phyloP scores from a whole-genome alignment of 2,113 vertebrate genomes.

The Silurus asotus region DNA sequence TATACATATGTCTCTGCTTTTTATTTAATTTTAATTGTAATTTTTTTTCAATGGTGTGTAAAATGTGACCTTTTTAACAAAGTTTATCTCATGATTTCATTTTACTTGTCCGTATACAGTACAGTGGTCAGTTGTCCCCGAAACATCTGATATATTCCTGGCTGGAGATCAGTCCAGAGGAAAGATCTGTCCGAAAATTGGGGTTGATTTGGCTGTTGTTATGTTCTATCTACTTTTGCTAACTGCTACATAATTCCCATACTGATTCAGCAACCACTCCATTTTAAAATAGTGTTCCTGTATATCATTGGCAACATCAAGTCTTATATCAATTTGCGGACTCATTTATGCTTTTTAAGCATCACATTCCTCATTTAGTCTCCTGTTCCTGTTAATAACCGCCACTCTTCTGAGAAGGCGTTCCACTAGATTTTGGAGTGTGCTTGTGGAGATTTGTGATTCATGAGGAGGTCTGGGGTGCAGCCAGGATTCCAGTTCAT shows the following conservation, averaged over 20 bases:
- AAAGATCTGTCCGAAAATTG: background rate
- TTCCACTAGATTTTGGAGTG: no score
- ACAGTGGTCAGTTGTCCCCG: background rate
- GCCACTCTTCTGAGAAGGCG: no score
- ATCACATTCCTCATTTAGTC: no score
- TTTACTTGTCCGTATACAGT: background rate
- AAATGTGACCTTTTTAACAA: background rate
- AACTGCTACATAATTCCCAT: background rate
- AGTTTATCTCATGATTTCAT: background rate
- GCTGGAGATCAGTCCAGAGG: background rate
- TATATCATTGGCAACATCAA: background rate
- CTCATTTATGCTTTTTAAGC: no score
- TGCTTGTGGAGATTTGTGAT: no score
- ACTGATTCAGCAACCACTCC: background rate
- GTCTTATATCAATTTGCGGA: background rate
- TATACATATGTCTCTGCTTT: background rate
- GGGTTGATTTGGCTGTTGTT: background rate
- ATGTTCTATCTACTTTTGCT: background rate
- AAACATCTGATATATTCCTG: background rate
- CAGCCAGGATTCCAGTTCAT: no score
- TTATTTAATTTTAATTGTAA: background rate
- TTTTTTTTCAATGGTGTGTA: background rate
- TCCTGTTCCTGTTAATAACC: no score
- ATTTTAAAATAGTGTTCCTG: background rate
- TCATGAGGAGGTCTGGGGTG: no score